Base-by-base conservation (phyloP, 1,140 invertebrate species). In the Anagrus nilaparvatae region DNA sequence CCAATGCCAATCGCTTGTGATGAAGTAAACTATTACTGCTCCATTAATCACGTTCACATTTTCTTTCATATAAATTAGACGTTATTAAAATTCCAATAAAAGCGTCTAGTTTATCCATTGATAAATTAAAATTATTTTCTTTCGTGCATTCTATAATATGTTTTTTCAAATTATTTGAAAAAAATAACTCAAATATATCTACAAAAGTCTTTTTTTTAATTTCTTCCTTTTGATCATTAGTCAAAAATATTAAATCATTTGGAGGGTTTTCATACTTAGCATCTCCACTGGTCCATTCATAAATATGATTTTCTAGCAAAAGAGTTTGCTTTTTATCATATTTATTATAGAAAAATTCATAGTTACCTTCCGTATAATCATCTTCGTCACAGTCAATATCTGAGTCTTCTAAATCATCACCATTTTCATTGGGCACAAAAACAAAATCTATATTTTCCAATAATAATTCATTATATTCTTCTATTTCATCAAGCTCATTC, bases 21-120 rank as follows among this genome's bases (percentile, higher is more conserved):
- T n/a, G n/a, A n/a, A n/a, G n/a, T n/a, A n/a, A n/a, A n/a, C n/a
- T n/a, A n/a, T n/a, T n/a, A n/a, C n/a, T n/a, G n/a, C n/a, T n/a
- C 36, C 36, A 39, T 14, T 39, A 39, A 28, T 39, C 36, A 27
- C 28, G 14, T 14, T 29, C n/a, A 6, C 23, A 39, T 39, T 27
- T 39, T n/a, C 23, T 18, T 29, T 28, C 3, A 28, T 39, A 27
- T 9, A 39, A 28, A 16, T 10, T 28, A 3, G 36, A 39, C 7
- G 28, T 4, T 9, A 39, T 29, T 12, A 39, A 4, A 16, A 39
- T 39, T 16, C 25, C 24, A 5, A 25, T n/a, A 39, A 39, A 28
- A 39, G 16, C 28, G 13, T 29, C 36, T 10, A 29, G 28, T 27
- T 39, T 24, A 19, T 28, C 10, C 7, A 4, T 3, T n/a, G 36